Evolutionary conservation across 2,113 vertebrate genomes (phyloP).

Genomic region (Phoxinus phoxinus): DNA sequence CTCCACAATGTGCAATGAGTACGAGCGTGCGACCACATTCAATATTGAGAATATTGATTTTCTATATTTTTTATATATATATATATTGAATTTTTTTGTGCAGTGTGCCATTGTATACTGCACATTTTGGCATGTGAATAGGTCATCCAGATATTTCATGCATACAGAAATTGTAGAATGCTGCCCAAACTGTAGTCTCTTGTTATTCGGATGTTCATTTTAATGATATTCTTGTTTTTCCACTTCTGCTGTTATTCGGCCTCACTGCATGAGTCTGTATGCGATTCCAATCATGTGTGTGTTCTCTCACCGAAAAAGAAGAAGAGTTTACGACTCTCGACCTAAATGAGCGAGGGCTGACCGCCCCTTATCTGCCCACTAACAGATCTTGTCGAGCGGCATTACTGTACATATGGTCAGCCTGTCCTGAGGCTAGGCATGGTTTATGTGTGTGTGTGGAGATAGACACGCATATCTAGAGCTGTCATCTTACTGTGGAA

Average conservation of each 20-base stretch:
- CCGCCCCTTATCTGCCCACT: slow-evolving; percentile 65
- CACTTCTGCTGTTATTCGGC: neutral
- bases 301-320: neutral
- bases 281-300: slow-evolving; percentile 5
- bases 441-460: slow-evolving; percentile 36
- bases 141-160: neutral
- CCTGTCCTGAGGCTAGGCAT: slow-evolving; percentile 63
- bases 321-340: slow-evolving; percentile 46
- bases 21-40: too few species aligned
- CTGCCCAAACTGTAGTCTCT: neutral
- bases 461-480: slow-evolving; percentile 63
- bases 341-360: slow-evolving; percentile 62
- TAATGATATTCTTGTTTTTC: neutral
- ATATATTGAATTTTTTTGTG: too few species aligned
- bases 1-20: neutral
- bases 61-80: too few species aligned
- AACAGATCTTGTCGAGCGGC: slow-evolving; percentile 64
- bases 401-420: slow-evolving; percentile 73
- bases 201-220: neutral
- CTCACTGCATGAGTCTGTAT: neutral
- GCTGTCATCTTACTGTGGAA: slow-evolving; percentile 65
- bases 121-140: neutral
- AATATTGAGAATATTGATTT: neutral
- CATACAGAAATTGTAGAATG: neutral
- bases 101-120: neutral